Base-by-base conservation (phyloP, 2,888 invertebrate species). In the Melikaiella ostensackeni region DNA sequence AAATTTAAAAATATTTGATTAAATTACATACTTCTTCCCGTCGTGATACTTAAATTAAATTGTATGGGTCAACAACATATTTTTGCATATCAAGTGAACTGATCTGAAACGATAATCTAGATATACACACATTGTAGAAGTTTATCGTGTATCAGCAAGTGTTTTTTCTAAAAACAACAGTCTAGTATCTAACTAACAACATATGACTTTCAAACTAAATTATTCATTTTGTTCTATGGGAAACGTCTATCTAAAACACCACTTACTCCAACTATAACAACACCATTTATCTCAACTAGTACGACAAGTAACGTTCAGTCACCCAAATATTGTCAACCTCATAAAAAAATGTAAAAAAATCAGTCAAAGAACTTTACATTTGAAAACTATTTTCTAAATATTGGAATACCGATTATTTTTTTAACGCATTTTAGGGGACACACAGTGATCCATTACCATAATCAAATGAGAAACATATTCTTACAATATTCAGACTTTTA, bases 151-250 rank as follows among this genome's bases (percentile, higher is more conserved):
- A 70, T 55, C 50, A 33, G 50, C 19, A 33, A 55, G 70, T 70
- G 50, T 70, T 70, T 70, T 55, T 46, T 55, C 50, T 55, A 70
- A 30, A 55, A 50, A 70, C 16, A 66, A 42, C 27, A 46, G 8
- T 70, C 70, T 70, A 70, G n/a, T 50, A 30, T 27, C 70, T 70
- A 50, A 55, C 33, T 70, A 70, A 50, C 50, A 50, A 70, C 46
- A 27, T 16, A 59, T 24, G n/a, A 70, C 11, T 70, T 70, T 19
- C 30, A 50, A 33, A 50, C 27, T 55, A 30, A 27, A 66, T 30
- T 24, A 38, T 38, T 16, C 19, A 50, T 33, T 11, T 50, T 30
- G 4, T n/a, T 70, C 70, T 70, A 70, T 70, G 19, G 30, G n/a
- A 46, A 50, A 70, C 30, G 11, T n/a, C 50, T 33, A 70, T 50